Evolutionary conservation across 1,140 invertebrate genomes (phyloP).

Genomic region (Thaumatotibia leucotreta): DNA sequence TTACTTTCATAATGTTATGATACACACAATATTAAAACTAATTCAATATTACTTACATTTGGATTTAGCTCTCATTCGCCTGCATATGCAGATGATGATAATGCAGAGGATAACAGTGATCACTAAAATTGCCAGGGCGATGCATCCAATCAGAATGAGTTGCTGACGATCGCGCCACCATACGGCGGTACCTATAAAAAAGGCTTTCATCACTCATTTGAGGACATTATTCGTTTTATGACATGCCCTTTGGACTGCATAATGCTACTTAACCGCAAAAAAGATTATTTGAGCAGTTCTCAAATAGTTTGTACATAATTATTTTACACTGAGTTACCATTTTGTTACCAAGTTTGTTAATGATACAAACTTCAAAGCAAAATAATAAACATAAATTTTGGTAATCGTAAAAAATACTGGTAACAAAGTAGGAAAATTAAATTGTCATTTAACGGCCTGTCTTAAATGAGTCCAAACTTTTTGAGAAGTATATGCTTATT

Average conservation of each 20-base stretch:
- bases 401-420: no score
- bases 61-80: constrained; percentile 85
- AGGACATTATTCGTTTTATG: not conserved
- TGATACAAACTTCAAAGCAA: no score
- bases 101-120: constrained; percentile 89
- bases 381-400: no score
- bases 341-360: no score
- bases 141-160: constrained; percentile 85
- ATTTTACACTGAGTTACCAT: no score
- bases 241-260: not conserved
- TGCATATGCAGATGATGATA: constrained; percentile 88
- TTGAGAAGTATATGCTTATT: no score
- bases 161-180: constrained; percentile 90
- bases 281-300: no score
- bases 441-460: no score
- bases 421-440: no score
- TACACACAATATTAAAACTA: constrained; percentile 22
- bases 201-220: not conserved
- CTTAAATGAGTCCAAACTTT: no score
- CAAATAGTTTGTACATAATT: no score
- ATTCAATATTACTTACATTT: constrained; percentile 86
- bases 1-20: constrained; percentile 24
- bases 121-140: constrained; percentile 85
- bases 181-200: constrained; percentile 78
- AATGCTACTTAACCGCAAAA: not conserved